These are phyloP conservation scores for Hirtodrosophila confusa DNA, from an alignment of 2,888 invertebrate genomes.

Conservation along the genomic window DNA sequence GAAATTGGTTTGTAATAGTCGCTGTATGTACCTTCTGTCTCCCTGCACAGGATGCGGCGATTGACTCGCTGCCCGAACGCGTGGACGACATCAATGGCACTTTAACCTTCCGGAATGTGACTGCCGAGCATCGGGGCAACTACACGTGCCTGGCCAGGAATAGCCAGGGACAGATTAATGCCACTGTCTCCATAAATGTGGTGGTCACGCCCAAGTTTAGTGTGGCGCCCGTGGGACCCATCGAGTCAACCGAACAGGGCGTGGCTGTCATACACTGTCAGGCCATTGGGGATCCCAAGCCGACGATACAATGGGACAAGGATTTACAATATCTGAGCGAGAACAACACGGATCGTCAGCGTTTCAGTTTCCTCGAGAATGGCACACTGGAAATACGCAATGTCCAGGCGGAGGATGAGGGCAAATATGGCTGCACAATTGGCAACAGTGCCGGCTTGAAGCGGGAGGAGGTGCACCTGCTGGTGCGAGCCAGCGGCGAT, in stretches of 20 bases:
- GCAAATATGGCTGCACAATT: conserved; percentile 96
- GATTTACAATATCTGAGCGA: conserved; percentile 87
- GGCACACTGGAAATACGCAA: conserved; percentile 92
- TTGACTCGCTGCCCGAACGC: conserved; percentile 89
- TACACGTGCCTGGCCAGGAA: conserved; percentile 94
- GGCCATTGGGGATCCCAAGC: conserved; percentile 94
- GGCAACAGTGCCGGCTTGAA: conserved; percentile 96
- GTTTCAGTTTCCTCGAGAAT: conserved; percentile 90
- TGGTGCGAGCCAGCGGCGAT: conserved; percentile 89
- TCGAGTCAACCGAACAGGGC: conserved; percentile 90
- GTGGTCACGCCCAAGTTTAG: conserved; percentile 93
- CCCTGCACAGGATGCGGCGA: conserved; percentile 85
- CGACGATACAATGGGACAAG: conserved; percentile 96
- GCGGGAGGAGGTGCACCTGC: conserved; percentile 90
- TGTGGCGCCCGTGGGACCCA: conserved; percentile 89
- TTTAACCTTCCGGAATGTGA: conserved; percentile 91
- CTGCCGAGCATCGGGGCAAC: conserved; percentile 90
- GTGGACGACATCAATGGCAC: conserved; percentile 94
- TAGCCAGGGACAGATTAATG: conserved; percentile 91
- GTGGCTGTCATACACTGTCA: conserved; percentile 91
- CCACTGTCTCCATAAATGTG: conserved; percentile 92
- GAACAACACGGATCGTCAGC: conserved; percentile 83
- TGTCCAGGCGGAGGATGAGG: conserved; percentile 91
- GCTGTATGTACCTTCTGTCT: conserved; percentile 23
- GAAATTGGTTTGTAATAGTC: conserved; percentile 64